Percentiles rank a stretch among this genome's conserved stretches.
These are phyloP conservation scores for Neosalanx taihuensis DNA, from an alignment of 2,797 vertebrate species.

Conservation along the genomic window DNA sequence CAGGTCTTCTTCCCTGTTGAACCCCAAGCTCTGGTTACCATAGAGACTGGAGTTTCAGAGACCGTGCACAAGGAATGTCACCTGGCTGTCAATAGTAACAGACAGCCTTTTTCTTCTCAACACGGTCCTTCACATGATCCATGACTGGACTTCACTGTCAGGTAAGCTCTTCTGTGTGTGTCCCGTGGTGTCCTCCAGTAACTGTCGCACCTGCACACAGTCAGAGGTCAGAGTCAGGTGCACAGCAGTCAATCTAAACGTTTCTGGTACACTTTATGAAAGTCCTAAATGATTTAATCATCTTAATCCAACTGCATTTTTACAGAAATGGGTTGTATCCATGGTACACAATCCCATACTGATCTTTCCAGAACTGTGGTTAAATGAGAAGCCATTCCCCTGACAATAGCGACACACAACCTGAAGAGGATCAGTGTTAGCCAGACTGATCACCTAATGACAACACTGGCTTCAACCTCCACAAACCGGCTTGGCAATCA, in stretches of 20 bases:
- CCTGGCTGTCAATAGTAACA: not conserved
- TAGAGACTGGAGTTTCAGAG: not conserved
- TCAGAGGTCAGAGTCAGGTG: not conserved
- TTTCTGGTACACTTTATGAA: not conserved
- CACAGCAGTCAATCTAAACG: not conserved
- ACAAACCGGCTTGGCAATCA: conserved; percentile 4
- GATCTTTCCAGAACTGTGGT: not conserved
- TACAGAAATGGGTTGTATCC: not conserved
- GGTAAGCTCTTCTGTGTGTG: not conserved
- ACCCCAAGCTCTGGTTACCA: not conserved
- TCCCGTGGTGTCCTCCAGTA: not conserved
- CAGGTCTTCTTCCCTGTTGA: not conserved
- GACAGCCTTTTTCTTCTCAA: not conserved
- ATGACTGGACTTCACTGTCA: not conserved
- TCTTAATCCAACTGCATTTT: not conserved
- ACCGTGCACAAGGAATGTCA: not conserved
- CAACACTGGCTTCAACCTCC: not conserved
- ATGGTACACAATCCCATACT: not conserved
- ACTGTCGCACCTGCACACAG: not conserved
- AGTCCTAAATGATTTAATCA: not conserved
- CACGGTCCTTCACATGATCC: not conserved
- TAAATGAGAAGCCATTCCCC: conserved; percentile 4
- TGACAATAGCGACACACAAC: conserved; percentile 1
- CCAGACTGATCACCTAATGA: conserved; percentile 2
- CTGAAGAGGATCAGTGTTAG: not conserved